Evolutionary conservation across 2,797 vertebrate genomes (phyloP), one percentile per base, ranked within the genome.

Genomic region (Intellagama lesueurii): DNA sequence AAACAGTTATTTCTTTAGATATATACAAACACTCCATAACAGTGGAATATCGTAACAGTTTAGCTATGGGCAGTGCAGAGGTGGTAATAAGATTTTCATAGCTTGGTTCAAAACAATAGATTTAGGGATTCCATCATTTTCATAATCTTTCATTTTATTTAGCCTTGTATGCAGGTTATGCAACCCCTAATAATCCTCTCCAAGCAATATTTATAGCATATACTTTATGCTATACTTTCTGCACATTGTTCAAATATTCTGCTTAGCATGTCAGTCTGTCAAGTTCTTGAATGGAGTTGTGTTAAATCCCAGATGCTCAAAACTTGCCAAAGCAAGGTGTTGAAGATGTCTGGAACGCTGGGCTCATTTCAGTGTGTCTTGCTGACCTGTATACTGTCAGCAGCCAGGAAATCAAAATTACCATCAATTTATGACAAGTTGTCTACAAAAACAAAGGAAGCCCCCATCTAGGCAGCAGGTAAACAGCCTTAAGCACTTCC

Each of bases 181-280:
- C 60, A 64, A 64, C 16, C 1, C 60, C 5, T 64, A 64, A 22
- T 19, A 64, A 64, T 64, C 60, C 60, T 14, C 52, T 56, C 9
- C 16, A 73, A 73, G 16, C 72, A n/a, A 40, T 66, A 35, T 9
- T 80, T 30, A 22, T 64, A 16, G 14, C 19, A 64, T 35, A 69
- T 32, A 1, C 49, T 19, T 3, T 85, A 3, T 75, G 91, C 35
- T 77, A 7, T 2, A 64, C 82, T 82, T 60, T 72, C 12, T 8
- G 0, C 52, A 83, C 87, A 0, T 87, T 68, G 78, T 86, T 28
- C 8, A 85, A 60, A 87, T 68, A 6, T 77, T 91, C 24, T 80
- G 2, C 22, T 72, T 87, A 83, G 14, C 81, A 85, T 87, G 56
- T 93, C 87, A 92, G 77, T n/a, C 26, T 49, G 26, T 56, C 77